Base-by-base conservation (phyloP, 2,888 invertebrate genomes). In the Drosophila nr. medialis region DNA sequence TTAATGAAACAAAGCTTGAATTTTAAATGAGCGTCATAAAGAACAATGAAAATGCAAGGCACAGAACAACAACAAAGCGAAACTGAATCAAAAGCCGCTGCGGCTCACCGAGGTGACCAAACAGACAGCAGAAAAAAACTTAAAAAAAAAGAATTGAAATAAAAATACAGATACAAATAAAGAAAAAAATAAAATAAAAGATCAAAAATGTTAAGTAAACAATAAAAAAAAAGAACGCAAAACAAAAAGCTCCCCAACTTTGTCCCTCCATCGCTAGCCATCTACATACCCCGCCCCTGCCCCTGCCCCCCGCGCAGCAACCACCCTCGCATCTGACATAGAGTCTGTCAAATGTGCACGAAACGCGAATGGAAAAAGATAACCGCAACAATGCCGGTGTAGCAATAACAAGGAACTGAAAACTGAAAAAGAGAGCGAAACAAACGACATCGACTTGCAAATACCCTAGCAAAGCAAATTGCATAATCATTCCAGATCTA, bases 21-120 rank as follows among this genome's bases (percentile, higher is more conserved):
- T 91, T 91, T 91, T 91, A 91, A 91, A 91, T 91, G 91, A 91
- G 91, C 84, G 72, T 84, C 91, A 91, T 91, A 91, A 91, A 91
- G 86, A 87, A 88, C 85, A 91, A 90, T 89, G 90, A 86, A 89
- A 80, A 82, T 81, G 81, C 79, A 84, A 73, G 75, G 62, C 69
- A 65, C 55, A 54, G 3, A 73, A 65, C 80, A 78, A 70, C 66
- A 78, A 78, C 76, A 84, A 87, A 82, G 82, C 81, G 62, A 73
- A 69, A 64, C 50, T 64, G 62, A 66, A 71, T 71, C 71, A 71
- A 75, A 72, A 72, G 79, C 79, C 75, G 75, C 34, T n/a, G 67
- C 67, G 67, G 48, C 56, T 53, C 68, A 53, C 29, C 58, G 64
- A 42, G 55, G 55, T 53, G 42, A 45, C 66, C 27, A 53, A 54